Base-by-base conservation (phyloP, 2,888 invertebrate genomes). In the Sialis fuliginosa region DNA sequence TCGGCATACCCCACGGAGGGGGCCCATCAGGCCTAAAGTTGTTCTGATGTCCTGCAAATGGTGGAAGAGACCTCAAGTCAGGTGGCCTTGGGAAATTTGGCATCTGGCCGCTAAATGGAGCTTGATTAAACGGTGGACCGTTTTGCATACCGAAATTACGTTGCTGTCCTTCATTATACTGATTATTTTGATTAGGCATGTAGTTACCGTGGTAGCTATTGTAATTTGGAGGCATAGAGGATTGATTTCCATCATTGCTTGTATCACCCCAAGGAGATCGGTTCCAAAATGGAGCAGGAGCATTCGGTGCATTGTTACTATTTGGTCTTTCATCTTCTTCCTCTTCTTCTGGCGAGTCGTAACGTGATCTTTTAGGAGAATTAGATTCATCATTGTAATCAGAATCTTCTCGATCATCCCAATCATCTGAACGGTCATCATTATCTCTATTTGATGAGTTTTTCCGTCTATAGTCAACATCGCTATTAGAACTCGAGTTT, bases 1-100 rank as follows among this genome's bases (percentile, higher is more conserved):
- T 42, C 10, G 42, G 42, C 31, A 31, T 6, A 31, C 42, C 42
- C 42, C 42, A 42, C 6, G 13, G 42, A 22, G 22, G 3, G 22
- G 42, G 42, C 10, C 42, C 42, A 9, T 42, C 42, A 42, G 42
- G 30, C n/a, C 42, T 42, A 31, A 42, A 42, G 7, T 37, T 37
- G 37, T 37, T 37, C n/a, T 37, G 37, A 39, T 39, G 10, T 39
- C 39, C 39, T 42, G 30, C 22, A 42, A 42, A 42, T 30, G 31
- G 8, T n/a, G 42, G 42, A 30, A 13, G 7, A 22, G 31, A 42
- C 8, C n/a, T 42, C 8, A 31, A 31, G 12, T 12, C 37, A 10
- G 37, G 12, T 31, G 42, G 8, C 8, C 6, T 13, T 42, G 22
- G 13, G 6, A 22, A 42, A 42, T 42, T 42, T 4, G 42, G 42